Conservation (phyloP, 2,797 vertebrate species). For the Echeneis naucrates region DNA sequence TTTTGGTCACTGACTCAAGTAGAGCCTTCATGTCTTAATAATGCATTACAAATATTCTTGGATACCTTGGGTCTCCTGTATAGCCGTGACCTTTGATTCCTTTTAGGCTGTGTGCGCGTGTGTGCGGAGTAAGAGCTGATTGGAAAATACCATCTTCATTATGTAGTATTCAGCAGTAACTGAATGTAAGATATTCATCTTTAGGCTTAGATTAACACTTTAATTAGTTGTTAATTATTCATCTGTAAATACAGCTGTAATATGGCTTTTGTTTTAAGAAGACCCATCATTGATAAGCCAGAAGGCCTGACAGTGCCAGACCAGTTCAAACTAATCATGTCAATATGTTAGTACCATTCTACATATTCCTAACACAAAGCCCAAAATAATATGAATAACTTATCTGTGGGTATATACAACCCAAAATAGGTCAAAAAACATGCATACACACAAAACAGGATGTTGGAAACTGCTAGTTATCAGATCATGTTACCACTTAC, state of each 20-base stretch:
- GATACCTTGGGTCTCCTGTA: constrained; percentile 68
- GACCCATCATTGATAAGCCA: background rate
- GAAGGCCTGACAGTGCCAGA: background rate
- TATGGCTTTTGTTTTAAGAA: background rate
- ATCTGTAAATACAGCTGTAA: background rate
- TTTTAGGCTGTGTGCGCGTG: constrained; percentile 53
- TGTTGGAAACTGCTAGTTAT: constrained; percentile 82
- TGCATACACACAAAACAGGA: constrained; percentile 62
- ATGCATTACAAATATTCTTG: constrained; percentile 77
- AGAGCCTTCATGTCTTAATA: constrained; percentile 62
- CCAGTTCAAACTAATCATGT: constrained; percentile 3
- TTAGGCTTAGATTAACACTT: background rate
- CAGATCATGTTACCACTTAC: constrained; percentile 85
- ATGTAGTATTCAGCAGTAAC: constrained; percentile 7
- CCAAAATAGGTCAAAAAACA: constrained; percentile 44
- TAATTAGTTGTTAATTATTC: background rate
- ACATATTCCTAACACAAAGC: background rate
- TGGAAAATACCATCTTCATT: constrained; percentile 1
- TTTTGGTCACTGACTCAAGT: constrained; percentile 5
- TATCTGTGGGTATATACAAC: constrained; percentile 26
- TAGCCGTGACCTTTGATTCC: constrained; percentile 73
- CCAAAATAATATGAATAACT: constrained; percentile 34
- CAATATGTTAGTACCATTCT: background rate
- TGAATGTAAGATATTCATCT: background rate
- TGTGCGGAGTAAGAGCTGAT: constrained; percentile 5